Base-by-base conservation (phyloP, 2,797 vertebrate species). In the Notoglanidium macrostoma region DNA sequence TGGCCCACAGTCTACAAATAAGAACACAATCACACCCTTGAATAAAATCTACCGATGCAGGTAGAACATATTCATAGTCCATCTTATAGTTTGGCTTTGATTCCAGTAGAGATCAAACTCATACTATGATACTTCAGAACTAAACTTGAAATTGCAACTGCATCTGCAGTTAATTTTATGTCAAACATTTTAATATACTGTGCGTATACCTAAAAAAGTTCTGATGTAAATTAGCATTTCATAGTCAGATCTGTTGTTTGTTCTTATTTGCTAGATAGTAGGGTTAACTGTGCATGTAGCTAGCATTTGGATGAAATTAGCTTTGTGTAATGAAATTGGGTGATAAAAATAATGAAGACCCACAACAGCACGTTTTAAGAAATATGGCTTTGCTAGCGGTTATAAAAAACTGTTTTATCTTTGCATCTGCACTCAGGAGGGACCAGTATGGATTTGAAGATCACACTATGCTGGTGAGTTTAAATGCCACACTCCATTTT, bases 1-100 rank as follows among this genome's bases (percentile, higher is more conserved):
- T 14, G 87, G 87, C 44, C 98, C 98, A 17, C 97, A 99, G 88
- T 90, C 97, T 79, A 63, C 72, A 95, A 88, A 82, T 12, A 89
- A 83, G 85, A 57, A 12, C 29, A 83, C n/a, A 88, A 40, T 67
- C 21, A 76, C 44, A 51, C 2, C 4, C 0, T 80, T 21, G 10
- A 1, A 78, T 21, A 21, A 51, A 29, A 29, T 8, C 12, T 15
- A 17, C 23, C n/a, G 19, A 10, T 3, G 12, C 12, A 29, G n/a
- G 49, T 17, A 77, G 21, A 8, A 23, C 19, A 72, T 21, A 0
- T 26, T 5, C 10, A 3, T 72, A 1, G 32, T 72, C 35, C 14
- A 6, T 29, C n/a, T 29, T 14, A 1, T 29, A 67, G 63, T 67
- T 26, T 61, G 21, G 2, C 21, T 23, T 8, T 7, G 26, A 67